Evolutionary conservation across 2,888 invertebrate species (phyloP), one percentile per base, ranked within the genome.

Genomic region (Aethes cnicana): DNA sequence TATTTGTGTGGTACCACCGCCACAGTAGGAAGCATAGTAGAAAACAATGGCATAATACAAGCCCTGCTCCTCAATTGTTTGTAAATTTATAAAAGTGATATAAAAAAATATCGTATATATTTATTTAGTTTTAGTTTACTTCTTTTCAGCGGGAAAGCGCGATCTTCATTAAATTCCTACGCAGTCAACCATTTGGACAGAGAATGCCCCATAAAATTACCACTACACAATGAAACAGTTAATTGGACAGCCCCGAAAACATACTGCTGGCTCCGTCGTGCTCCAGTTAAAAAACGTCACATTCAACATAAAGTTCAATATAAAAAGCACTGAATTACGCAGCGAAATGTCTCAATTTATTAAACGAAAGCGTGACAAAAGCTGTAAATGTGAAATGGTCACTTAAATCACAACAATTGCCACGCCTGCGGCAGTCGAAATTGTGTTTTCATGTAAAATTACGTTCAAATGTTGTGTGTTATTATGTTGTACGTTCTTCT

Each of bases 331-430:
- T 55, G 61, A 61, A 63, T 59, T 61, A 68, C 61, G 63, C 69
- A 73, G 73, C 67, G 72, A 75, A 83, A 82, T 77, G 79, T 80
- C 77, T 80, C 77, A 80, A 82, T 84, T 81, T 80, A 77, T 78
- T 69, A 71, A 67, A 71, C 58, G 66, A 62, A 72, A 74, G 79
- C 82, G 81, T 83, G 81, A 78, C 81, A 78, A 79, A 78, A 74
- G 75, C 72, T 63, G 76, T 83, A 74, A 80, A 80, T 72, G 69
- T 72, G 68, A 57, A 67, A 59, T 60, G 78, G 77, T 77, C 73
- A 75, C 70, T 79, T 77, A 81, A 83, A 82, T 83, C 82, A 81
- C 70, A 54, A 60, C 63, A 62, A 67, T 67, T 59, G 71, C 75
- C 80, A 78, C 81, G 77, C 79, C 80, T 63, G 58, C 61, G 65